Base-by-base conservation (phyloP, 2,888 invertebrate species). In the Diloba caeruleocephala region DNA sequence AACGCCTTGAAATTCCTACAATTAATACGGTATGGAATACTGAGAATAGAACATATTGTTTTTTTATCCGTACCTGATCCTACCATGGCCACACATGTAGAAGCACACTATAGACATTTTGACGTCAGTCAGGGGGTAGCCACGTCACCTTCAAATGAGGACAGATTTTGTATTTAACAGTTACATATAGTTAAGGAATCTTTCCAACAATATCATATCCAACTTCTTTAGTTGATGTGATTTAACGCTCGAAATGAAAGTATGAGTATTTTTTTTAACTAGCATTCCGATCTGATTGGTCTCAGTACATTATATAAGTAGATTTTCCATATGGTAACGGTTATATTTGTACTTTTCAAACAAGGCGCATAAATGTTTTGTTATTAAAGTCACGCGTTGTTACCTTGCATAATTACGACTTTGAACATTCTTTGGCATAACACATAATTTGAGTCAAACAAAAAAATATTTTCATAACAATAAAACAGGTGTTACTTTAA, bases 1-100 rank as follows among this genome's bases (percentile, higher is more conserved):
- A 62, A 51, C 56, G 48, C 58, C 52, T 65, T 69, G 49, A 62
- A 65, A 72, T 62, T 36, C 33, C 36, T 31, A 25, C 43, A 46
- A 52, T 53, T 55, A 68, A 61, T 48, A 58, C 43, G 9, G 14
- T 41, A 33, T n/a, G 32, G 44, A 51, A 49, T 65, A 31, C 55
- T 45, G 37, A 39, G 56, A 65, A 64, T 33, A 28, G 48, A 52
- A 56, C 49, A 37, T 39, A 41, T 52, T 45, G 29, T 50, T 28
- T 44, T 62, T 55, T 15, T 39, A 14, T 34, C 56, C 42, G 12
- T 14, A 56, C 29, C 58, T 52, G 44, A 41, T 2, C 7, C 8
- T 14, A 7, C 5, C 15, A 29, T 26, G 48, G 37, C 50, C 64
- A 38, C 38, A 55, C 26, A 33, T 13, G 14, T 33, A 17, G 10